phyloP scores from a whole-genome alignment of 2,888 invertebrate species.

The Beris chalybata region DNA sequence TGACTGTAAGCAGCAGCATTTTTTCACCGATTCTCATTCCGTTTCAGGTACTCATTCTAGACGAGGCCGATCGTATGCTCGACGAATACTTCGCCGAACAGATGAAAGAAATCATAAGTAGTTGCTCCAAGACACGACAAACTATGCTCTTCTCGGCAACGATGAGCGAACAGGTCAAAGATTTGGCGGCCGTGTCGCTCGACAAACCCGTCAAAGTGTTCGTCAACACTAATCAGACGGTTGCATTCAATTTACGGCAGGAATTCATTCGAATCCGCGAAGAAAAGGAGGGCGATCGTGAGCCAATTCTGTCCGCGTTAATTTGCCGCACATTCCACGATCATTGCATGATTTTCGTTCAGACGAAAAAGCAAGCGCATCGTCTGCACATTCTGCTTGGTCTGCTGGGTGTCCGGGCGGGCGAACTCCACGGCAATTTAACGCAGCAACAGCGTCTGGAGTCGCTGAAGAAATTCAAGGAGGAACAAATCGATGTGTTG shows the following conservation, averaged over 20 bases:
- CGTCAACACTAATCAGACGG: slow-evolving; percentile 93
- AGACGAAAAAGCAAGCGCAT: slow-evolving; percentile 95
- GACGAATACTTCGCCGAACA: slow-evolving; percentile 99
- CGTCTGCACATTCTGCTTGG: slow-evolving; percentile 89
- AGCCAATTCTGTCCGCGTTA: slow-evolving; percentile 82
- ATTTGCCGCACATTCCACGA: slow-evolving; percentile 88
- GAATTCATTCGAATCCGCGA: slow-evolving; percentile 94
- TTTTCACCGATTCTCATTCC: not conserved
- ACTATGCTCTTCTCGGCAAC: slow-evolving; percentile 98
- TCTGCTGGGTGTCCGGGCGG: slow-evolving; percentile 81
- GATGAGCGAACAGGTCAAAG: slow-evolving; percentile 98
- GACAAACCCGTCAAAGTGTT: slow-evolving; percentile 92
- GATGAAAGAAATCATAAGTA: slow-evolving; percentile 96
- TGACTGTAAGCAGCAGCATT: not conserved
- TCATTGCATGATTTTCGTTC: slow-evolving; percentile 92
- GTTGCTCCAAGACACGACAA: slow-evolving; percentile 88
- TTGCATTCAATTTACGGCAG: slow-evolving; percentile 92
- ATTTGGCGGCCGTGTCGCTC: slow-evolving; percentile 89
- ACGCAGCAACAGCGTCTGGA: slow-evolving; percentile 95
- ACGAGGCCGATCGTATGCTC: slow-evolving; percentile 83
- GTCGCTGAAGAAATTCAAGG: slow-evolving; percentile 83
- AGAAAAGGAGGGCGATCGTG: slow-evolving; percentile 86
- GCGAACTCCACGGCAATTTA: slow-evolving; percentile 92
- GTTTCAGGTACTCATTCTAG: slow-evolving; percentile 60
- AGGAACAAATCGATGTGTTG: slow-evolving; percentile 81